Conservation (phyloP, 2,797 vertebrate species). For the Typhlichthys subterraneus region DNA sequence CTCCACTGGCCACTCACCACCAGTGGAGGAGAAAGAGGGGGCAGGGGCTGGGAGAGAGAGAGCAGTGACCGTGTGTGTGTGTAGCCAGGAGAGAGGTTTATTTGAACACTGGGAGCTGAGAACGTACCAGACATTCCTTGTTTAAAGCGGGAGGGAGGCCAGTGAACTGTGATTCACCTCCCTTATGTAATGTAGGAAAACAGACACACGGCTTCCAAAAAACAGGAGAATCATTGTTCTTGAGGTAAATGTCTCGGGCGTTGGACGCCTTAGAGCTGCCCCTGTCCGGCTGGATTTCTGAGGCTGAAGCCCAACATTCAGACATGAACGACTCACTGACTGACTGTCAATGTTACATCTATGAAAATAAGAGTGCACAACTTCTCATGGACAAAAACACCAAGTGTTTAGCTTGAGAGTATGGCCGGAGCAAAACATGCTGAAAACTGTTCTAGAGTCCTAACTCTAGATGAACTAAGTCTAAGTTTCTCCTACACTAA, state of each 20-base stretch:
- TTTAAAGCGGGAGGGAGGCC: slow-evolving; percentile 35
- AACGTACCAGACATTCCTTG: slow-evolving; percentile 28
- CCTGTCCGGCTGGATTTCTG: slow-evolving; percentile 50
- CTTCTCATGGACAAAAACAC: slow-evolving; percentile 2
- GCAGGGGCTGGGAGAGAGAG: slow-evolving; percentile 22
- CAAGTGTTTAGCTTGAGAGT: not conserved
- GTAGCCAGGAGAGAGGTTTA: slow-evolving; percentile 21
- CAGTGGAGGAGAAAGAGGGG: slow-evolving; percentile 46
- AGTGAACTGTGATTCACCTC: slow-evolving; percentile 56
- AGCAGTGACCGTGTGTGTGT: slow-evolving; percentile 14
- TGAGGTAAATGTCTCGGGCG: slow-evolving; percentile 38
- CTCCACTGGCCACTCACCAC: slow-evolving; percentile 48
- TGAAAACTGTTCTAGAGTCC: too few species aligned
- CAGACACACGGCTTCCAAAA: slow-evolving; percentile 62
- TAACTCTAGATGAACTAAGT: too few species aligned
- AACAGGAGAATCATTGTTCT: slow-evolving; percentile 52
- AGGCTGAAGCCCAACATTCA: slow-evolving; percentile 22
- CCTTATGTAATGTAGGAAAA: slow-evolving; percentile 65
- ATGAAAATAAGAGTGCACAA: slow-evolving; percentile 6
- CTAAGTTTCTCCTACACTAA: too few species aligned
- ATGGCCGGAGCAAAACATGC: not conserved
- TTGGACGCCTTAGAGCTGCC: slow-evolving; percentile 43
- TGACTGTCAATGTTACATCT: slow-evolving; percentile 2
- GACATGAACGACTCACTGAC: slow-evolving; percentile 24
- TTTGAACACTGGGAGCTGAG: slow-evolving; percentile 19